Conservation (phyloP, 1,140 invertebrate species). For the Drosophila sucinea region DNA sequence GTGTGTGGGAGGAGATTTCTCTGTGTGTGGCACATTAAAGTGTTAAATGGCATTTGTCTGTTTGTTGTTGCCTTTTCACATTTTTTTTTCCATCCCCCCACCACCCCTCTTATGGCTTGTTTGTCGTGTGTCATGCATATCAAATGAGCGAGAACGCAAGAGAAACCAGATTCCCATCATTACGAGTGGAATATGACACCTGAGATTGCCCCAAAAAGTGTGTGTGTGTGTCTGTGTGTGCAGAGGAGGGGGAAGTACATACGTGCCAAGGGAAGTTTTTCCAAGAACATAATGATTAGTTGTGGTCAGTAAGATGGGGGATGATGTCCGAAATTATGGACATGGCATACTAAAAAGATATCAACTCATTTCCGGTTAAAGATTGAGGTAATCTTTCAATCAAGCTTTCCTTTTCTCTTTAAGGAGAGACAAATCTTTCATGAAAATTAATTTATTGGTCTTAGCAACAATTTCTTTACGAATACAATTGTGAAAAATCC, state of each 20-base stretch:
- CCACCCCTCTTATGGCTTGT: not conserved
- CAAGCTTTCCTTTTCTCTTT: not conserved
- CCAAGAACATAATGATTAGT: not conserved
- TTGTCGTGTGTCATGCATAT: constrained; percentile 45
- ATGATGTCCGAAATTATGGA: constrained; percentile 5
- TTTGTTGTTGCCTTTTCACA: constrained; percentile 15
- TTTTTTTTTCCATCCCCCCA: not conserved
- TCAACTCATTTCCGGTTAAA: not conserved
- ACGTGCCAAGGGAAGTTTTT: constrained; percentile 7
- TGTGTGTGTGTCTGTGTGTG: constrained; percentile 6
- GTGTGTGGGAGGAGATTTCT: not conserved
- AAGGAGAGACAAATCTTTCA: too few relatives aligned
- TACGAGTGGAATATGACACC: constrained; percentile 59
- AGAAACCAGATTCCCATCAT: constrained; percentile 40
- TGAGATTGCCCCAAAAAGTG: constrained; percentile 43
- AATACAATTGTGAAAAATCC: too few relatives aligned
- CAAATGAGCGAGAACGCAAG: constrained; percentile 35
- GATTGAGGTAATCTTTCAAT: not conserved
- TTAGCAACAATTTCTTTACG: too few relatives aligned
- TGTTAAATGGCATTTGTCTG: constrained; percentile 54
- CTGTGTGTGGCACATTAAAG: constrained; percentile 52
- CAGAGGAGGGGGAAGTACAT: not conserved
- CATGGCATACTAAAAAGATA: constrained; percentile 14
- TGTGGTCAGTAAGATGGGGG: not conserved
- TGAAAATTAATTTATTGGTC: not conserved